Conservation (phyloP, 2,113 vertebrate species). For the Vireo altiloquus region DNA sequence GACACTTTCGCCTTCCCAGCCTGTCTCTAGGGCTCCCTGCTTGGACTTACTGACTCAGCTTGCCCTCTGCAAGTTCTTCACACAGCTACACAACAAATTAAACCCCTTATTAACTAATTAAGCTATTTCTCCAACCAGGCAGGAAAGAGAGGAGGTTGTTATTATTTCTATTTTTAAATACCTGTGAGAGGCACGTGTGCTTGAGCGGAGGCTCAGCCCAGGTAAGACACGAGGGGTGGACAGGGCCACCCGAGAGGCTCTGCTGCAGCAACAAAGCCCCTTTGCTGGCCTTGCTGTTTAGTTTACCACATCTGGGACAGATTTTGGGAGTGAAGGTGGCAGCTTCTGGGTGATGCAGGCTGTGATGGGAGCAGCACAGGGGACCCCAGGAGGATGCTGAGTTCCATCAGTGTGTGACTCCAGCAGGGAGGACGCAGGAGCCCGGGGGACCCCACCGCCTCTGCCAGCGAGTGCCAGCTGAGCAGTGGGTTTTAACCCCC, state of each 20-base stretch:
- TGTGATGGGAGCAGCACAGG: rapidly evolving
- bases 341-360: neutral
- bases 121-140: slow-evolving; percentile 34
- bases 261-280: neutral
- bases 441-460: neutral
- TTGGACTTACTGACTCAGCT: neutral
- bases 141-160: slow-evolving; percentile 1
- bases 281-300: neutral
- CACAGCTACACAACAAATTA: slow-evolving; percentile 19
- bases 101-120: slow-evolving; percentile 40
- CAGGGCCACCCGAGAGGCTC: neutral
- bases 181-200: neutral
- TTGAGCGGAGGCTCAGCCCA: neutral
- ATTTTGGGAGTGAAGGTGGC: neutral
- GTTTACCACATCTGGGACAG: neutral
- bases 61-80: slow-evolving; percentile 10
- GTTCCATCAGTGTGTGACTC: neutral
- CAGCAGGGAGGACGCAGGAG: neutral
- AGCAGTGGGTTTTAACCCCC: neutral
- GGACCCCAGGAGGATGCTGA: neutral
- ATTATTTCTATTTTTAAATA: slow-evolving; percentile 48
- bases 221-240: neutral
- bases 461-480: rapidly evolving
- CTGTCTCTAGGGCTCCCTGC: neutral
- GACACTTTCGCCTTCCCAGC: neutral